These are phyloP conservation scores for Acromyrmex heyeri DNA, from an alignment of 1,140 invertebrate genomes.

Conservation along the genomic window DNA sequence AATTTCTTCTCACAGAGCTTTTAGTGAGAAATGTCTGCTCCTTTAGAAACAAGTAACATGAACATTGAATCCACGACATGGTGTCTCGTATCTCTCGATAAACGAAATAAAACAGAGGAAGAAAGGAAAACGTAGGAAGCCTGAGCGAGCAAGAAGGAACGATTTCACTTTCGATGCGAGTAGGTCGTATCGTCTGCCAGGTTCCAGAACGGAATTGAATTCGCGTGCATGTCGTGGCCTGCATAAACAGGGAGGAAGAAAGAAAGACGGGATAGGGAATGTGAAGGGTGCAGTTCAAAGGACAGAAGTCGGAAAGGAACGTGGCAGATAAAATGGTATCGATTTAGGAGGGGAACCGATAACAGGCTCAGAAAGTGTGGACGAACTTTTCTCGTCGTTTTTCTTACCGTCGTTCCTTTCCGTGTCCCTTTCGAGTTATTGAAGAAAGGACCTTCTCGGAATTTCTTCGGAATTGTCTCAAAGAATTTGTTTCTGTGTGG, in stretches of 20 bases:
- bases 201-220: conserved; percentile 72
- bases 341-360: conserved; percentile 28
- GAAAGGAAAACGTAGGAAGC: neutral
- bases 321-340: conserved; percentile 70
- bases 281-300: conserved; percentile 57
- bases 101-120: conserved; percentile 1
- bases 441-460: conserved; percentile 8
- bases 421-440: conserved; percentile 17
- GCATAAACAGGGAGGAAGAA: conserved; percentile 68
- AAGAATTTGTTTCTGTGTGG: conserved; percentile 60
- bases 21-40: neutral
- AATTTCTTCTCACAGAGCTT: neutral
- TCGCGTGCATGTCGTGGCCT: conserved; percentile 65
- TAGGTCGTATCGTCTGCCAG: conserved; percentile 52
- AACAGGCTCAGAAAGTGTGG: neutral
- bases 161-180: conserved; percentile 43
- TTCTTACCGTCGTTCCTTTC: neutral
- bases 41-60: neutral
- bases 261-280: conserved; percentile 10
- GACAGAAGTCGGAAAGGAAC: conserved; percentile 50
- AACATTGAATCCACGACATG: neutral
- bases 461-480: conserved; percentile 32
- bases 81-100: conserved; percentile 11
- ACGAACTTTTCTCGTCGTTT: conserved; percentile 46
- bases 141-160: neutral